Conservation (phyloP, 64 coral and sea anemone species). For the Astreopora myriophthalma region DNA sequence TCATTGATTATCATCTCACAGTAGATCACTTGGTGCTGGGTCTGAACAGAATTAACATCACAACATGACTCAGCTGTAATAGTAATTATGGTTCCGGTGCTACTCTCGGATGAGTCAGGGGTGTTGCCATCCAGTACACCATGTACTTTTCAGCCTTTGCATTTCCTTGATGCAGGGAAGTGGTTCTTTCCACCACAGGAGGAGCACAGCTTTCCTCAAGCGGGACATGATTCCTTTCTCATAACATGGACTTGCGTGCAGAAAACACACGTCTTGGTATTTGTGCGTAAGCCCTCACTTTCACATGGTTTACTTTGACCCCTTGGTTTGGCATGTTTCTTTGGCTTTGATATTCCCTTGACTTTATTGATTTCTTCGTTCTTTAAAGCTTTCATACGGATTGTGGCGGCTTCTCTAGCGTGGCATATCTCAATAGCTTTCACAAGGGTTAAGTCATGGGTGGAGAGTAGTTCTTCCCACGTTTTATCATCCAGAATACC, state of each 20-base stretch:
- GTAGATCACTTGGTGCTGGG: background rate
- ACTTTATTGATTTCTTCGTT: too few species aligned
- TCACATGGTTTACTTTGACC: too few species aligned
- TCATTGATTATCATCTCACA: constrained; percentile 2
- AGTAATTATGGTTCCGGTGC: background rate
- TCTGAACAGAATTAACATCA: background rate
- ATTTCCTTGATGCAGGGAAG: background rate
- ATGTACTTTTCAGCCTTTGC: background rate
- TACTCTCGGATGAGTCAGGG: background rate
- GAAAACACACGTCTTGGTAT: constrained; percentile 4
- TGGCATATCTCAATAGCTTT: too few species aligned
- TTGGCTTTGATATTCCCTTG: too few species aligned
- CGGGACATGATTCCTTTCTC: constrained; percentile 16
- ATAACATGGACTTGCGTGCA: background rate
- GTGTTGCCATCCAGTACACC: background rate
- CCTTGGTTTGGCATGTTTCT: too few species aligned
- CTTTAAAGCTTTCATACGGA: too few species aligned
- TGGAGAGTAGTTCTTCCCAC: too few species aligned
- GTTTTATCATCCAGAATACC: too few species aligned
- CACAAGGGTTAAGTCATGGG: too few species aligned
- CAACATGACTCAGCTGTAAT: too few species aligned
- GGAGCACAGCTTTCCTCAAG: constrained; percentile 22
- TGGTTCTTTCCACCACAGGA: constrained; percentile 41
- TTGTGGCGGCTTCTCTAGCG: too few species aligned
- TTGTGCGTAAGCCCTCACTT: too few species aligned